These are phyloP conservation scores for Bos indicus DNA, from an alignment of 2,113 vertebrate genomes.

Conservation along the genomic window DNA sequence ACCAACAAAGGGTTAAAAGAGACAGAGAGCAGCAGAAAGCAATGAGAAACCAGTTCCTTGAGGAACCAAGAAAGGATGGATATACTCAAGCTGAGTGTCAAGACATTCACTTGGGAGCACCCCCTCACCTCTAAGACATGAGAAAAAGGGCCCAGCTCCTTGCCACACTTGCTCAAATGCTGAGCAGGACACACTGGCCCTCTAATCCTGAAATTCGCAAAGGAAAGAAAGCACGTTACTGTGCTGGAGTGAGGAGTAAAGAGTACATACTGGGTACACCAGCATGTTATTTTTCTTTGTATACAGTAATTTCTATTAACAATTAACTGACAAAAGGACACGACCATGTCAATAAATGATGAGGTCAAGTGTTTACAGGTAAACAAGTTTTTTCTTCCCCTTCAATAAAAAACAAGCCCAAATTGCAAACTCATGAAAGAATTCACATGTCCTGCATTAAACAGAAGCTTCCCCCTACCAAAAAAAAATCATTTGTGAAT, in stretches of 20 bases:
- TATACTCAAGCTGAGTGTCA: neutral
- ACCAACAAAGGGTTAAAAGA: neutral
- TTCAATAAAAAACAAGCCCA: conserved; percentile 27
- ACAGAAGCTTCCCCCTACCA: neutral
- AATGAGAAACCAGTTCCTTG: neutral
- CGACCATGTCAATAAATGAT: neutral
- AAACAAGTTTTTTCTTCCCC: neutral
- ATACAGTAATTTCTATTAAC: neutral
- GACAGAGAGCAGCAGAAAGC: neutral
- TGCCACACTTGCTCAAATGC: neutral
- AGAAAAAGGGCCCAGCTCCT: neutral
- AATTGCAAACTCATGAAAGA: neutral
- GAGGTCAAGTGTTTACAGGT: neutral
- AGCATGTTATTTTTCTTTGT: neutral
- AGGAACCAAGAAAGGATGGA: neutral
- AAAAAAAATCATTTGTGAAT: neutral
- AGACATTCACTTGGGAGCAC: neutral
- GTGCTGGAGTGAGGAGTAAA: neutral
- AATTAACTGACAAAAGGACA: neutral
- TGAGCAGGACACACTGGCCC: neutral
- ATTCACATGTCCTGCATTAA: neutral
- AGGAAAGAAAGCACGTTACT: neutral
- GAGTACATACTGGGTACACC: neutral
- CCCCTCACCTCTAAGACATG: neutral
- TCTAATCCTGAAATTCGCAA: neutral